These are phyloP conservation scores for Holothuria glaberrima DNA, from an alignment of 35 echinoderm and acorn worm species.

Conservation along the genomic window DNA sequence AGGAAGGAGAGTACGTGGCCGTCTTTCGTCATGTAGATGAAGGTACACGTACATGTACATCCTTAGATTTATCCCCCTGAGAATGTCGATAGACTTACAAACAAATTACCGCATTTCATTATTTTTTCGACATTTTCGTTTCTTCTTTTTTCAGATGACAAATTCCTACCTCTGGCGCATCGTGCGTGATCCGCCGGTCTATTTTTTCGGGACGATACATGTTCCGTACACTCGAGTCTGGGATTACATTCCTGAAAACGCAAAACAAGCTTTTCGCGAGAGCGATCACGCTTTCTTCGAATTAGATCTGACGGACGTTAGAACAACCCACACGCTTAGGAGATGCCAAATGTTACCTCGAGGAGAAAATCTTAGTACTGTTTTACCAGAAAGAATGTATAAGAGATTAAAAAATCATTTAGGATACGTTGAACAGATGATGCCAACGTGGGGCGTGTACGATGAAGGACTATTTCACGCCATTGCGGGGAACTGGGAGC, in stretches of 20 bases:
- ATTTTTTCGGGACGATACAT: constrained; percentile 98
- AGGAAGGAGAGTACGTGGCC: too few relatives aligned
- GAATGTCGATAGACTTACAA: too few relatives aligned
- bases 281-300: constrained; percentile 97
- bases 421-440: constrained; percentile 92
- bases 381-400: constrained; percentile 87
- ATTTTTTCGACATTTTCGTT: neutral
- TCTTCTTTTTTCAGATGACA: constrained; percentile 57
- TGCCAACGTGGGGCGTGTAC: constrained; percentile 93
- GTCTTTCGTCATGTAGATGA: too few relatives aligned
- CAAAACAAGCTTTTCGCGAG: constrained; percentile 90
- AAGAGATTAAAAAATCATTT: constrained; percentile 85
- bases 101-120: neutral
- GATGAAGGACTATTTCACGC: constrained; percentile 95
- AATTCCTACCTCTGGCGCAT: constrained; percentile 95
- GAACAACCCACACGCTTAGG: constrained; percentile 72
- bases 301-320: constrained; percentile 89
- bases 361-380: constrained; percentile 90
- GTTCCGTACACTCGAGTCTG: constrained; percentile 96
- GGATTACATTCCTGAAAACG: constrained; percentile 95
- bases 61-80: too few relatives aligned
- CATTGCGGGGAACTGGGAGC: constrained; percentile 96
- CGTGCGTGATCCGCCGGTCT: constrained; percentile 84
- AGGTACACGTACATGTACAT: too few relatives aligned
- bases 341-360: constrained; percentile 95